These are phyloP conservation scores for Xiphorhynchus elegans DNA, from an alignment of 2,113 vertebrate species.

Conservation along the genomic window DNA sequence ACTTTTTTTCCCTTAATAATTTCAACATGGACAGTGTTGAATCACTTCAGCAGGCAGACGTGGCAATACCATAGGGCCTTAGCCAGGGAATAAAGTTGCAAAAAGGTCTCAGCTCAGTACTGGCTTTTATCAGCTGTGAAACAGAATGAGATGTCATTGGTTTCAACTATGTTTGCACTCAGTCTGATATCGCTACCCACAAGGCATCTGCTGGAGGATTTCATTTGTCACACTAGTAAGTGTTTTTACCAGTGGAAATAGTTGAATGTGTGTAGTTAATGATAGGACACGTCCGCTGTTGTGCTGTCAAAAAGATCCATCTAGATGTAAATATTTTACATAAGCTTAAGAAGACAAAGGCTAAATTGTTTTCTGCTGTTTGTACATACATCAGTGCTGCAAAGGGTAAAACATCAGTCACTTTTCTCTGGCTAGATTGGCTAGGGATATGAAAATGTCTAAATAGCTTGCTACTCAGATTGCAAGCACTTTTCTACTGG, in stretches of 20 bases:
- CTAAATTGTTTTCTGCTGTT: neutral
- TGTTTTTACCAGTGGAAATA: slow-evolving; percentile 36
- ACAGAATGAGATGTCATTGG: slow-evolving; percentile 9
- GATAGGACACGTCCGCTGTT: neutral
- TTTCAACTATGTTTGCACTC: slow-evolving; percentile 49
- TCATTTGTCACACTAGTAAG: slow-evolving; percentile 46
- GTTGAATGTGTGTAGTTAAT: neutral
- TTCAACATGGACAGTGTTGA: neutral
- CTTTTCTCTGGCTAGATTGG: neutral
- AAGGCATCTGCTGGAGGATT: slow-evolving; percentile 49
- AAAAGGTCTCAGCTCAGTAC: neutral
- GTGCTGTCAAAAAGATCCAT: slow-evolving; percentile 10
- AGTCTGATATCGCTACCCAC: slow-evolving; percentile 55
- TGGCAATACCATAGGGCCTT: neutral
- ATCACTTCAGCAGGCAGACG: neutral
- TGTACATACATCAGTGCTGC: neutral
- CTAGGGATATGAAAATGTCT: neutral
- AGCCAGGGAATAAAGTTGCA: slow-evolving; percentile 6
- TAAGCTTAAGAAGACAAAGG: slow-evolving; percentile 3
- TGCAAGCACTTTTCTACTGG: neutral
- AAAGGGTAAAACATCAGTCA: neutral
- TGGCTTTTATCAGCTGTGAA: slow-evolving; percentile 29
- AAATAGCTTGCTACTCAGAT: neutral
- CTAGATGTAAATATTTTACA: slow-evolving; percentile 34
- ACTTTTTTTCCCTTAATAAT: neutral